Conservation (phyloP, 2,797 vertebrate genomes). For the Leptatherina wallacei region DNA sequence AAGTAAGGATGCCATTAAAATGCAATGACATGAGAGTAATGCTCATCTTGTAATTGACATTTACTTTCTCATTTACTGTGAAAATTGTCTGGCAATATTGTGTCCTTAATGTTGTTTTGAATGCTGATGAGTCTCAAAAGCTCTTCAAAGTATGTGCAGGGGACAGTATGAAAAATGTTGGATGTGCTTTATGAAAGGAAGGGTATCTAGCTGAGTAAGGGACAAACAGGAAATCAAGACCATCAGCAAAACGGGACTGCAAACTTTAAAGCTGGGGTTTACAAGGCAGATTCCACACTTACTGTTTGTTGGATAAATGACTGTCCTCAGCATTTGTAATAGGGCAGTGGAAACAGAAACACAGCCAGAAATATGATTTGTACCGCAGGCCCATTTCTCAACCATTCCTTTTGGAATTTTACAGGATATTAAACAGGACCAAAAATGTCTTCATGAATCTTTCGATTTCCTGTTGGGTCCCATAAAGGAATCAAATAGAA, state of each 20-base stretch:
- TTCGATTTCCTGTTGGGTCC: slow-evolving; percentile 1
- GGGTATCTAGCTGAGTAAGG: slow-evolving; percentile 65
- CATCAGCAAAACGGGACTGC: slow-evolving; percentile 61
- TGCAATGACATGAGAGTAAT: slow-evolving; percentile 70
- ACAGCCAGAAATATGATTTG: slow-evolving; percentile 30
- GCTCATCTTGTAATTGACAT: slow-evolving; percentile 71
- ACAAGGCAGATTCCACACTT: slow-evolving; percentile 39
- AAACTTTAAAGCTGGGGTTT: slow-evolving; percentile 51
- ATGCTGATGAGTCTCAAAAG: slow-evolving; percentile 61
- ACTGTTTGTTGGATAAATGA: slow-evolving; percentile 39
- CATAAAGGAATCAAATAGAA: neutral
- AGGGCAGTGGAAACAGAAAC: slow-evolving; percentile 18
- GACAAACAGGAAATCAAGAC: slow-evolving; percentile 58
- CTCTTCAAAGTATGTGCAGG: slow-evolving; percentile 35
- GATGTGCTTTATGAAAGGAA: slow-evolving; percentile 51
- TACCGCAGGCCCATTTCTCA: slow-evolving; percentile 8
- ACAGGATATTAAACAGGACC: slow-evolving; percentile 3
- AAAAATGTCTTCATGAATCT: slow-evolving; percentile 15
- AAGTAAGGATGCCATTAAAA: slow-evolving; percentile 67
- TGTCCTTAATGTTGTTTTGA: slow-evolving; percentile 47
- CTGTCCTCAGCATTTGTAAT: slow-evolving; percentile 41
- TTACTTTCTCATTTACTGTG: slow-evolving; percentile 68
- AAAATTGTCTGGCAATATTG: slow-evolving; percentile 60
- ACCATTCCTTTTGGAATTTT: slow-evolving; percentile 22
- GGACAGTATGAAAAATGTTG: slow-evolving; percentile 52